A percentile compares a stretch with the other conserved stretches of the same genome.
Evolutionary conservation across 2,888 invertebrate genomes (phyloP).

Genomic region (Oegoconia quadripuncta): DNA sequence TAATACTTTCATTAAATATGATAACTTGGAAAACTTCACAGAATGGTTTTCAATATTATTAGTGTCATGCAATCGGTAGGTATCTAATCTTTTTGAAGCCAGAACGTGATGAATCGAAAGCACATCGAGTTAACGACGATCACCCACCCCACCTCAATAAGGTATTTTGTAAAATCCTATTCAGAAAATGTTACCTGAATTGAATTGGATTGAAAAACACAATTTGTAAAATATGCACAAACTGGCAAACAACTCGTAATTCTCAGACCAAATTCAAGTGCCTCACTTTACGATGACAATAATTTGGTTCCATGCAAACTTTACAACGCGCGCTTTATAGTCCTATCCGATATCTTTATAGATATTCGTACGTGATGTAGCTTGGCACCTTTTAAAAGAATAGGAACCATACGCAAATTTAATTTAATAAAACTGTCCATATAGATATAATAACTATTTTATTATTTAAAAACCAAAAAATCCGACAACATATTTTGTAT

Average conservation of each 20-base stretch:
- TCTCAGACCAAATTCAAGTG: constrained; percentile 6
- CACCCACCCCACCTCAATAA: constrained; percentile 3
- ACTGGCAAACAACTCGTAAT: constrained; percentile 13
- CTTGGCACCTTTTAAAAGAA: too few species aligned
- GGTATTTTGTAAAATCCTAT: neutral
- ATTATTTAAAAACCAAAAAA: too few species aligned
- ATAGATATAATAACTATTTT: too few species aligned
- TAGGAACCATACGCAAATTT: too few species aligned
- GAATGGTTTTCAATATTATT: constrained; percentile 3
- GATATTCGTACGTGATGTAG: too few species aligned
- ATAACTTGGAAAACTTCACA: constrained; percentile 2
- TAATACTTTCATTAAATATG: too few species aligned
- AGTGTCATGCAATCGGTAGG: constrained; percentile 20
- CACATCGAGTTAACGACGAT: constrained; percentile 49
- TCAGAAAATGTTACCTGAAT: neutral
- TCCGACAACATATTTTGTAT: too few species aligned
- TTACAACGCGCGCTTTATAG: constrained; percentile 11
- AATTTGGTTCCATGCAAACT: constrained; percentile 11
- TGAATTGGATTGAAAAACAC: neutral
- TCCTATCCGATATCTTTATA: neutral
- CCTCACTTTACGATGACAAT: constrained; percentile 12
- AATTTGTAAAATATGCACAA: constrained; percentile 1
- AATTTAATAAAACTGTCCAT: too few species aligned
- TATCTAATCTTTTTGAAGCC: too few species aligned
- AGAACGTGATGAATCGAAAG: constrained; percentile 39